These are phyloP conservation scores for Pteruthius melanotis DNA, from an alignment of 2,113 vertebrate genomes.

Conservation along the genomic window DNA sequence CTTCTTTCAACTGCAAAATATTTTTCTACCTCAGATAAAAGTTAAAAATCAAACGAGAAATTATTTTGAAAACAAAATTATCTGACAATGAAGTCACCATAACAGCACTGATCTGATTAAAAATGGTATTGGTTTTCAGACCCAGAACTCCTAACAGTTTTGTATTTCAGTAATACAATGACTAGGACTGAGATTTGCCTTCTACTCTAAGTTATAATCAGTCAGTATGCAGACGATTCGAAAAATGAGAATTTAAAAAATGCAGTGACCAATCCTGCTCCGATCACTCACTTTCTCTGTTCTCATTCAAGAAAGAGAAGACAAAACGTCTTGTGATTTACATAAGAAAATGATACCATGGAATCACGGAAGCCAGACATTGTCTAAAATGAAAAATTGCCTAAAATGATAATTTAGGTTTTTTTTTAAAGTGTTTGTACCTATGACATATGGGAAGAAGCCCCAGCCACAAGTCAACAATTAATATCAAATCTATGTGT, in stretches of 20 bases:
- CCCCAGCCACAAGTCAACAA: background rate
- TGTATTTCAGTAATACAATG: background rate
- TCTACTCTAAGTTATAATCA: background rate
- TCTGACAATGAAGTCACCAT: background rate
- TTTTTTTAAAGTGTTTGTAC: background rate
- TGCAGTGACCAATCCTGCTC: background rate
- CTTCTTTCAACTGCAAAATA: background rate
- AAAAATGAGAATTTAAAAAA: background rate
- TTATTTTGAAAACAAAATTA: background rate
- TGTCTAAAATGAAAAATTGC: background rate
- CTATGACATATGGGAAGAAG: background rate
- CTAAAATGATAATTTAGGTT: background rate
- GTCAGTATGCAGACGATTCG: background rate
- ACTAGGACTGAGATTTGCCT: background rate
- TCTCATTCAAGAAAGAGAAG: background rate
- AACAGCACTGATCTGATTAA: background rate
- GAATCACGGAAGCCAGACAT: background rate
- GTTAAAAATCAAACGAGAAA: background rate
- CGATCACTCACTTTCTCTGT: background rate
- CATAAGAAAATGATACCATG: background rate
- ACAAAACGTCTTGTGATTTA: background rate
- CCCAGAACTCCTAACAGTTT: background rate
- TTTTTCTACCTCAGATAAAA: background rate
- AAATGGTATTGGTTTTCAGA: background rate
- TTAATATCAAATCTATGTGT: background rate